Conservation (phyloP, 1,140 invertebrate species). For the Venturia canescens region DNA sequence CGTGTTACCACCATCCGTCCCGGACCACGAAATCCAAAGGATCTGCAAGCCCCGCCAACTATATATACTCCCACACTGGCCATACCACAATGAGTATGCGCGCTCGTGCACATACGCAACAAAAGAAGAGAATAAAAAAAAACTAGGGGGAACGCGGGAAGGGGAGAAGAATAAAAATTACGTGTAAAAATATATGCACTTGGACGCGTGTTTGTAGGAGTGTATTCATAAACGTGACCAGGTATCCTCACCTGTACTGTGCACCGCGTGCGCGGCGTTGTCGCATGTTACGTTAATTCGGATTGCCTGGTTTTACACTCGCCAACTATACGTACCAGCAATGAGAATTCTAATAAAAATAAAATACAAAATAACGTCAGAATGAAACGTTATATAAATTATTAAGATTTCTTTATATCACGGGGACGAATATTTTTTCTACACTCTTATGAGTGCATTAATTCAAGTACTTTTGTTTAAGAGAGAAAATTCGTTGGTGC, state of each 20-base stretch:
- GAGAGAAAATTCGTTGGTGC: too few relatives aligned
- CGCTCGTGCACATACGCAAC: not conserved
- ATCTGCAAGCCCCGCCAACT: conserved; percentile 14
- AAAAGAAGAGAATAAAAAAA: not conserved
- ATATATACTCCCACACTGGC: not conserved
- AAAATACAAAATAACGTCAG: not conserved
- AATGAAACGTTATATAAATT: too few relatives aligned
- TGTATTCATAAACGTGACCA: not conserved
- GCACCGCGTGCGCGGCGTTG: conserved; percentile 6
- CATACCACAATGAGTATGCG: conserved; percentile 2
- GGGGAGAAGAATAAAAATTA: conserved; percentile 3
- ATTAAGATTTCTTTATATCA: too few relatives aligned
- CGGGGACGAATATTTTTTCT: too few relatives aligned
- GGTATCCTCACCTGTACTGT: not conserved
- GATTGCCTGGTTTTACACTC: conserved; percentile 17
- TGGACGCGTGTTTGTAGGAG: too few relatives aligned
- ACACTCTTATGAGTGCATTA: not conserved
- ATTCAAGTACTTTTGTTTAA: not conserved
- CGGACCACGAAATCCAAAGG: conserved; percentile 20
- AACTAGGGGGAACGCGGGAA: too few relatives aligned
- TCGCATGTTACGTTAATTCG: conserved; percentile 20
- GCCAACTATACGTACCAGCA: not conserved
- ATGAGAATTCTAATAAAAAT: not conserved
- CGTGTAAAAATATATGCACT: too few relatives aligned
- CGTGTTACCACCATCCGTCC: conserved; percentile 28